Base-by-base conservation (phyloP, 2,888 invertebrate genomes). In the Plebejus melissa region DNA sequence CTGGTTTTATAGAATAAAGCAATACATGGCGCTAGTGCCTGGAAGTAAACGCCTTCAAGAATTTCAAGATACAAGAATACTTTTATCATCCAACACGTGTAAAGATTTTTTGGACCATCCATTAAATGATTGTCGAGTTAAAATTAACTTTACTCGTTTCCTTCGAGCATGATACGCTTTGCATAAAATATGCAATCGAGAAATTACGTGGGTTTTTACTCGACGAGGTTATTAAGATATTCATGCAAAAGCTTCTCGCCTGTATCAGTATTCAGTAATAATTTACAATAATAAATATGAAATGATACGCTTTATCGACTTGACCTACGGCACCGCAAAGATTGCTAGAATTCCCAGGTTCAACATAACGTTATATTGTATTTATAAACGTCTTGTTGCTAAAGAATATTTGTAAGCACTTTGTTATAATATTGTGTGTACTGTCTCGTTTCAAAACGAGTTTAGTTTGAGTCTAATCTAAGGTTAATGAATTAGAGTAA, bases 271-370 rank as follows among this genome's bases (percentile, higher is more conserved):
- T 36, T 65, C 32, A 36, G 65, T 36, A 32, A 65, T 65, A 65
- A 65, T 65, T 65, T 65, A 65, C 65, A 65, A 65, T 65, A 65
- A 65, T 65, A 65, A 65, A 65, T 65, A 65, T 65, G 16, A 1
- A 65, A 65, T 65, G 36, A 16, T 36, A 36, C 36, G 65, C 32
- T 13, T 36, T 65, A 65, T 65, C 65, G 65, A 65, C 65, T 36
- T 65, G 65, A 65, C 32, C 13, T 28, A 13, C 11, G 65, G 65
- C 28, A 9, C 9, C 60, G 2, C 32, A 65, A 36, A 6, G 32
- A 32, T 65, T 65, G 32, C 65, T 36, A 28, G 65, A 65, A 65
- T 65, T 65, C 32, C 65, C 65, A 36, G 65, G 32, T 36, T 32
- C 32, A 65, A 36, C 1, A 32, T 65, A 36, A 4, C 11, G 7